Evolutionary conservation across 2,113 vertebrate genomes (phyloP), one percentile per base, ranked within the genome.

Genomic region (Saguinus midas): DNA sequence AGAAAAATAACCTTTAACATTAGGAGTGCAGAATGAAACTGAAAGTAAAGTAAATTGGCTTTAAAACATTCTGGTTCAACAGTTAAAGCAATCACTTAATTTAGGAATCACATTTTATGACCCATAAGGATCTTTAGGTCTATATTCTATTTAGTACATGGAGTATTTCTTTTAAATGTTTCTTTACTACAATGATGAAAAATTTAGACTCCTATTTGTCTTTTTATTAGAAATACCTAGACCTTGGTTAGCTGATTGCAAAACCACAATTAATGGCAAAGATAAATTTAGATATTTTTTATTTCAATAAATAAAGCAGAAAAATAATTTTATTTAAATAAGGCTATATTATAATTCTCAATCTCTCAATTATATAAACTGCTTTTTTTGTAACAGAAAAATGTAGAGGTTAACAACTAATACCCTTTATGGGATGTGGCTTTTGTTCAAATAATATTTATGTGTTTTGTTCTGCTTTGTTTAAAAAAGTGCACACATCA

Each of bases 271-370:
- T 79, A 16, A 43, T 66, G 88, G 43, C 5, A 72, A 85, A 50
- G 68, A 50, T 45, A 52, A 40, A 94, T 89, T 95, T 70, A 35
- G 13, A 11, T 95, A 58, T 6, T 86, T 94, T 94, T 78, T 37
- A 81, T 91, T 68, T 97, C 4, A 66, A 70, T 73, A 87, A 86
- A 80, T 58, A 94, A 94, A 91, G 8, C 27, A 93, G 23, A 58
- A 97, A 96, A 94, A 79, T 57, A 68, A 87, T 90, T 94, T 90
- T 79, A 48, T 8, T 50, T 87, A 23, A 84, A 8, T 48, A 81
- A 45, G 94, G 50, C 8, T 57, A 52, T 1, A 70, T 5, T 90
- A 12, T 66, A 80, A 84, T 87, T 21, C 20, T 78, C 94, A 91
- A 90, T n/a, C 27, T 95, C 23, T 82, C 70, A 93, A 61, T 37